Percentiles rank a stretch among this genome's conserved stretches.
phyloP scores from a whole-genome alignment of 2,113 vertebrate species.

The Peromyscus californicus region DNA sequence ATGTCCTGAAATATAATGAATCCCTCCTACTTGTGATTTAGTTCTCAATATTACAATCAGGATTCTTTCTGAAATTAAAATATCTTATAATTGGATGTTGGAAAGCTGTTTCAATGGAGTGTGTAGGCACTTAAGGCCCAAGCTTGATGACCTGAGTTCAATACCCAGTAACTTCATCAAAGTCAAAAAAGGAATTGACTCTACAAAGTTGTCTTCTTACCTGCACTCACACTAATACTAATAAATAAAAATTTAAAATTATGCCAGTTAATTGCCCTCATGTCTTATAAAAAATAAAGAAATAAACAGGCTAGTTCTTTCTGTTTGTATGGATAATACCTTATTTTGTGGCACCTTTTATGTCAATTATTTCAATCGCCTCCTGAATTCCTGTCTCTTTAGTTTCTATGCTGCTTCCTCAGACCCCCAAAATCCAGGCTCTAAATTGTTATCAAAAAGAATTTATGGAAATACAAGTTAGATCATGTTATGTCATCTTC shows the following conservation, averaged over 20 bases:
- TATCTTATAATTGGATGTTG: not conserved
- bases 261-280: not conserved
- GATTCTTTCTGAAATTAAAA: slow-evolving; percentile 27
- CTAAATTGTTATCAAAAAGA: not conserved
- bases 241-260: not conserved
- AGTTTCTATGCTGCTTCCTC: not conserved
- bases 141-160: not conserved
- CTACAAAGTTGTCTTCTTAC: not conserved
- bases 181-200: not conserved
- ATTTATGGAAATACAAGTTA: not conserved
- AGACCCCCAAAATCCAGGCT: not conserved
- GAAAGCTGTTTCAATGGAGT: not conserved
- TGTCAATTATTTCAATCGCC: not conserved
- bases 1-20: not conserved
- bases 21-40: not conserved
- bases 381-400: not conserved
- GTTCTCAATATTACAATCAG: not conserved
- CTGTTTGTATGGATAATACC: not conserved
- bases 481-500: not conserved
- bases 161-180: not conserved
- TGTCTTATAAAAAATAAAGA: not conserved
- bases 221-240: no score
- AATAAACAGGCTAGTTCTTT: not conserved
- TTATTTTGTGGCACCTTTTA: not conserved
- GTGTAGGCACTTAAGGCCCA: not conserved